Percentiles rank a stretch among this genome's conserved stretches.
These are phyloP conservation scores for Salpingus planirostris DNA, from an alignment of 2,888 invertebrate genomes.

Conservation along the genomic window DNA sequence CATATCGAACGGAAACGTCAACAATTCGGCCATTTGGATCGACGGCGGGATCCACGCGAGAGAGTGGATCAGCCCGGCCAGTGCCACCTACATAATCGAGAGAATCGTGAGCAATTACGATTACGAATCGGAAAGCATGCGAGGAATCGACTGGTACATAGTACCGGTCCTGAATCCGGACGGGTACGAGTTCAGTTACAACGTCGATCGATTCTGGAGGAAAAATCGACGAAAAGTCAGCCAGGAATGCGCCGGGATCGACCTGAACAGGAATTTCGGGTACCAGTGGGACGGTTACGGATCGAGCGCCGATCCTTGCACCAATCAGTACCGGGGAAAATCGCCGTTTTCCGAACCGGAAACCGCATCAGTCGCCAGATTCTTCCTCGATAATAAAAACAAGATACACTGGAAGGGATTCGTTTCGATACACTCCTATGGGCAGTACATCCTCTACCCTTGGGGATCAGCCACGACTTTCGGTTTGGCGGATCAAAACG, in stretches of 20 bases:
- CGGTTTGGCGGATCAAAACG: no score
- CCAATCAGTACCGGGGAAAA: conserved; percentile 2
- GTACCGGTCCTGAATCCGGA: conserved; percentile 73
- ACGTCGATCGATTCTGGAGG: conserved; percentile 73
- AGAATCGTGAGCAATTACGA: conserved; percentile 61
- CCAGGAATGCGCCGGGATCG: not conserved
- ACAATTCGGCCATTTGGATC: conserved; percentile 55
- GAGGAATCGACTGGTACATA: conserved; percentile 75
- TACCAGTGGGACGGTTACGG: not conserved
- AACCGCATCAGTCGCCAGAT: conserved; percentile 4
- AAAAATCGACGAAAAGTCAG: conserved; percentile 53
- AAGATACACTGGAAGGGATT: conserved; percentile 3
- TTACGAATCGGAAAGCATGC: conserved; percentile 54
- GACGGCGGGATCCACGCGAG: conserved; percentile 79
- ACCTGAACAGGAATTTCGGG: not conserved
- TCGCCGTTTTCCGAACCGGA: conserved; percentile 10
- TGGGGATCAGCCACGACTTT: no score
- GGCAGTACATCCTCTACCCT: conserved; percentile 67
- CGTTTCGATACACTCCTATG: conserved; percentile 55
- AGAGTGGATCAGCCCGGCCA: conserved; percentile 82
- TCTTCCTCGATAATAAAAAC: conserved; percentile 4
- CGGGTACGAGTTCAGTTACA: conserved; percentile 82
- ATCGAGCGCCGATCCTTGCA: conserved; percentile 4
- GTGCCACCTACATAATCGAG: conserved; percentile 68
- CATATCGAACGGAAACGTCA: conserved; percentile 57